A percentile compares a stretch with the other conserved stretches of the same genome.
Evolutionary conservation across 2,113 vertebrate species (phyloP).

Genomic region (Maccullochella peelii): DNA sequence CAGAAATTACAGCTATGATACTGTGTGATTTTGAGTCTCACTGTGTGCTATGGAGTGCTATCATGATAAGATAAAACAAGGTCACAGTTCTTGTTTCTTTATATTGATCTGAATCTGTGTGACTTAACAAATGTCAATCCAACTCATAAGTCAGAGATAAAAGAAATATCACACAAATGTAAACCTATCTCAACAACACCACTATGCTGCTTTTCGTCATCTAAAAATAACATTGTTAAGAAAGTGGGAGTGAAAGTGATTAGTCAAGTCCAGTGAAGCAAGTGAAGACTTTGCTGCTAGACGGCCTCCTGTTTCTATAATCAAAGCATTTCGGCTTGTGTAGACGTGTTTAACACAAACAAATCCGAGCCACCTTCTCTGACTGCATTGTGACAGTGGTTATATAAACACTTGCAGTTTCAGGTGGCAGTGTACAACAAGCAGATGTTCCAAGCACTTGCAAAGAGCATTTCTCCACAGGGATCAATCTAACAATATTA

Average conservation of each 20-base stretch:
- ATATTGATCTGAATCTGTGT: conserved; percentile 29
- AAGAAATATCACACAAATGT: conserved; percentile 40
- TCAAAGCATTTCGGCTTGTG: conserved; percentile 25
- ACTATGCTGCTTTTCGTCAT: conserved; percentile 46
- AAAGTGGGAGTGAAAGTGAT: conserved; percentile 55
- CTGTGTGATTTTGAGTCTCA: conserved; percentile 64
- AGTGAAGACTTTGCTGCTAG: conserved; percentile 27
- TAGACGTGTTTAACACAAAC: background rate
- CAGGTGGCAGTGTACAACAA: conserved; percentile 55
- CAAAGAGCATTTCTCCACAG: conserved; percentile 32
- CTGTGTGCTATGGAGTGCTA: conserved; percentile 49
- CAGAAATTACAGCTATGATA: conserved; percentile 79
- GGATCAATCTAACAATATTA: conserved; percentile 9
- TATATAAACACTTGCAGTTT: conserved; percentile 74
- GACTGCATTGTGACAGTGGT: conserved; percentile 44
- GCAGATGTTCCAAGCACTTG: conserved; percentile 33
- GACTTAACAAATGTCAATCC: conserved; percentile 17
- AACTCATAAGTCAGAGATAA: conserved; percentile 22
- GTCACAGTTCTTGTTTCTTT: conserved; percentile 47
- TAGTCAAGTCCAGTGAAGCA: conserved; percentile 61
- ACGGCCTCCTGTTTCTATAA: conserved; percentile 6
- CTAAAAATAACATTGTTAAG: conserved; percentile 41
- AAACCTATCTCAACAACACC: conserved; percentile 52
- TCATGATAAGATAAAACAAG: conserved; percentile 58
- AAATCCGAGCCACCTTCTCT: conserved; percentile 22